Evolutionary conservation across 2,113 vertebrate species (phyloP).

Genomic region (Tiliqua scincoides): DNA sequence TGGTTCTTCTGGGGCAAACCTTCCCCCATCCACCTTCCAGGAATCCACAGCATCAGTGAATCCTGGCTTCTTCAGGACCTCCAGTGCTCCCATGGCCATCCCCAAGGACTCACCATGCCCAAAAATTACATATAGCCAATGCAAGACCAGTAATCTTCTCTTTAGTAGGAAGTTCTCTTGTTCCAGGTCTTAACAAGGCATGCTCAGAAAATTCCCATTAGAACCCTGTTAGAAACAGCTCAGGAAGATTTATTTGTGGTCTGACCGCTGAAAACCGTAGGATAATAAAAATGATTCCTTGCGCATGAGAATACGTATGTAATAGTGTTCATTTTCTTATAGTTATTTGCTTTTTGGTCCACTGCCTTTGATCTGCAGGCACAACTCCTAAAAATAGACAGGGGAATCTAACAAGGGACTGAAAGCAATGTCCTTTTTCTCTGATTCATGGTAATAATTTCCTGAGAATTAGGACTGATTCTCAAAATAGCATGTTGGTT

Average conservation of each 20-base stretch:
- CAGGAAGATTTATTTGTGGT: background rate
- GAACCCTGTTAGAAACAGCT: background rate
- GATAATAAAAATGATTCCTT: slow-evolving; percentile 8
- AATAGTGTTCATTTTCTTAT: background rate
- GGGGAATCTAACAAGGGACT: background rate
- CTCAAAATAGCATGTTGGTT: background rate
- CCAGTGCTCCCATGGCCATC: too few relatives aligned
- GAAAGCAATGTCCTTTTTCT: slow-evolving; percentile 29
- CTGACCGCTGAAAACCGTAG: slow-evolving; percentile 2
- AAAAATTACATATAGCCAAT: background rate
- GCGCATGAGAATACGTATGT: background rate
- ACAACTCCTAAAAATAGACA: slow-evolving; percentile 8
- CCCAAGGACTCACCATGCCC: too few relatives aligned
- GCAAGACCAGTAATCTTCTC: background rate
- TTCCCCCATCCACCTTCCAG: too few relatives aligned
- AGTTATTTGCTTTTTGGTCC: background rate
- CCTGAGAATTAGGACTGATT: background rate
- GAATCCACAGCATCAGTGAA: too few relatives aligned
- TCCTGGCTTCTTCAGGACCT: too few relatives aligned
- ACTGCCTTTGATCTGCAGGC: slow-evolving; percentile 5
- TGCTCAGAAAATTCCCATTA: background rate
- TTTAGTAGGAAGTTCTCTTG: background rate
- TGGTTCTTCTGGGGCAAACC: too few relatives aligned
- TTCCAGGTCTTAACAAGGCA: background rate
- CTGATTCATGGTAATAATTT: slow-evolving; percentile 1